A percentile compares a stretch with the other conserved stretches of the same genome.
Evolutionary conservation across 2,113 vertebrate genomes (phyloP).

Genomic region (Gopherus flavomarginatus): DNA sequence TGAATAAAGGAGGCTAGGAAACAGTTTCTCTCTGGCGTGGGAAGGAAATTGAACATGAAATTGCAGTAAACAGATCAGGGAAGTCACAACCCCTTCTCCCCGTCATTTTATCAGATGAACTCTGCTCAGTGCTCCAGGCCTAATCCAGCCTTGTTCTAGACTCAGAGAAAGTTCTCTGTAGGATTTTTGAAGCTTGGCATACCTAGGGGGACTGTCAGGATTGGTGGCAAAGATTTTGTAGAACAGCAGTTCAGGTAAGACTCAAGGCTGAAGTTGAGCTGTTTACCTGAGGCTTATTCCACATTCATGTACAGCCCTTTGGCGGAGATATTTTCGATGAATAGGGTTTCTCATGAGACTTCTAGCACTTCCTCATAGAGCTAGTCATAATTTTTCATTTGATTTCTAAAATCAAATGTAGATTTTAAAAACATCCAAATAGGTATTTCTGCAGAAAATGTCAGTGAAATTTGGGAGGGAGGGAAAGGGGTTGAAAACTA

Average conservation of each 20-base stretch:
- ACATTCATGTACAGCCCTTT: background rate
- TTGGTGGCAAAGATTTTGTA: background rate
- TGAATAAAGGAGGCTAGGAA: background rate
- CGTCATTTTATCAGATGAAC: background rate
- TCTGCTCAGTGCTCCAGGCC: background rate
- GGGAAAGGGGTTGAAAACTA: background rate
- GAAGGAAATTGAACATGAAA: background rate
- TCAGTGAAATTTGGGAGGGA: background rate
- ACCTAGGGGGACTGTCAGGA: background rate
- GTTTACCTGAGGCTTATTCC: background rate
- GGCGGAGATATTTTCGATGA: background rate
- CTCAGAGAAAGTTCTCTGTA: background rate
- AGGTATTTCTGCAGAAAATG: background rate
- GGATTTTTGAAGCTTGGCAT: background rate
- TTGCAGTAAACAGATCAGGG: background rate
- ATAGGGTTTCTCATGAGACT: background rate
- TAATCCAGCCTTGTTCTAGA: accelerated
- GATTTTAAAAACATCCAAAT: background rate
- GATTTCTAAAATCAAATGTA: accelerated
- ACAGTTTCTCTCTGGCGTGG: background rate
- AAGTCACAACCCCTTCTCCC: background rate
- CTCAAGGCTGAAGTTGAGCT: background rate
- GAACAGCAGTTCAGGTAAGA: background rate
- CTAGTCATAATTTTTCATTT: accelerated
- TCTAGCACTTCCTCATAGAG: accelerated